phyloP scores from a whole-genome alignment of 1,140 invertebrate species.

The Diprion similis region DNA sequence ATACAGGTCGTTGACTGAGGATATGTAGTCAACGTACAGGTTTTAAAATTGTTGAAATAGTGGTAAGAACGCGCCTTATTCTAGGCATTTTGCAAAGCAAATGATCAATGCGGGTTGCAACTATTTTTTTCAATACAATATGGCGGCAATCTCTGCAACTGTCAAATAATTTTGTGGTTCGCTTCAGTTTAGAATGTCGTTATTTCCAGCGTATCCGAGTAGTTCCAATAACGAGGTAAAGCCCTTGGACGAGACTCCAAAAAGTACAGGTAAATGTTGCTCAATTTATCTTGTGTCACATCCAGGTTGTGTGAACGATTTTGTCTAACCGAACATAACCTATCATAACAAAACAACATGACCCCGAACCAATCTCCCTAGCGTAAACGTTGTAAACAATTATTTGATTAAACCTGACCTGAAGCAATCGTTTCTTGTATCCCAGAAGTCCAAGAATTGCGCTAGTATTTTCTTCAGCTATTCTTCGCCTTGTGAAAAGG shows the following conservation, averaged over 20 bases:
- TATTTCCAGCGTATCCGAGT: constrained; percentile 45
- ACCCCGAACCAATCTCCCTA: no score
- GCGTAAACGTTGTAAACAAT: no score
- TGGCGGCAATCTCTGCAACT: background rate
- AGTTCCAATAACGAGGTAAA: background rate
- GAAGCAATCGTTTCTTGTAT: background rate
- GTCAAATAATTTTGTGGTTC: background rate
- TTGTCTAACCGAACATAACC: no score
- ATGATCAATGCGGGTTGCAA: no score
- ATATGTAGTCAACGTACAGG: no score
- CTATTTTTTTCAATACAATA: background rate
- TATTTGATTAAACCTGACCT: background rate
- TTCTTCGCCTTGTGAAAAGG: no score
- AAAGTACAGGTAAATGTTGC: background rate
- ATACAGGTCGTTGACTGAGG: no score
- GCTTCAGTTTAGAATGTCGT: constrained; percentile 36
- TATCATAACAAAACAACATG: no score
- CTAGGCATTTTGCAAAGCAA: background rate
- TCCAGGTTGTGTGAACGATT: no score
- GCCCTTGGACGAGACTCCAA: background rate
- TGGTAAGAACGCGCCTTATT: background rate
- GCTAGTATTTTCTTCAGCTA: constrained; percentile 10
- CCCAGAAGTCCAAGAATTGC: background rate
- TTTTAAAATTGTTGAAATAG: no score
- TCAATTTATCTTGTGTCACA: no score